Base-by-base conservation (phyloP, 2,888 invertebrate species). In the Mythimna vitellina region DNA sequence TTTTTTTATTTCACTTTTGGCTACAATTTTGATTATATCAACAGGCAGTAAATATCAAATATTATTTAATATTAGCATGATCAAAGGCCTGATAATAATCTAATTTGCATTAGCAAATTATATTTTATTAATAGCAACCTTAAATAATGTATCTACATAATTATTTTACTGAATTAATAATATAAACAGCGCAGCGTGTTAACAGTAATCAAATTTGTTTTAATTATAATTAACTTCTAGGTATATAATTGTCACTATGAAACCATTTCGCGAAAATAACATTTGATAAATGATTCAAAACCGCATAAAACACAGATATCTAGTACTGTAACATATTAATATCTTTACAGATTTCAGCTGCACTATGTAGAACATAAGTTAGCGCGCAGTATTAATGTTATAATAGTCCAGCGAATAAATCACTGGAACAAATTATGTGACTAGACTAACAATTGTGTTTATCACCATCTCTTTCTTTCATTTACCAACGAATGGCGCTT, bases 401-500 rank as follows among this genome's bases (percentile, higher is more conserved):
- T 46, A 86, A 85, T 80, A 70, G 72, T 80, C 64, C 12, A 65
- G 46, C 58, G 32, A 64, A 88, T 88, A 87, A 88, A 87, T 88
- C 81, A 82, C 69, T 76, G 62, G 72, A 76, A 84, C 79, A 86
- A 87, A 86, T 85, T 82, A 78, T 76, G 70, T 62, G 77, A 80
- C 71, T 77, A 70, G 72, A 83, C 73, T 80, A 80, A 82, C 68
- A 80, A 76, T 84, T 88, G 83, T 76, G 69, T 81, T 77, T 85
- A 84, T 84, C 83, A 83, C 83, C 70, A 78, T 72, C 82, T 81
- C 86, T 89, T 88, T 74, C 86, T 89, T 89, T 90, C 86, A 91
- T 90, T 90, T 89, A 81, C 83, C 87, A 89, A 88, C 87, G 86
- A 89, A 89, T 85, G 79, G 76, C 70, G 73, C 87, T 92, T 92